Conservation (phyloP, 2,888 invertebrate species). For the Papilio demoleus region DNA sequence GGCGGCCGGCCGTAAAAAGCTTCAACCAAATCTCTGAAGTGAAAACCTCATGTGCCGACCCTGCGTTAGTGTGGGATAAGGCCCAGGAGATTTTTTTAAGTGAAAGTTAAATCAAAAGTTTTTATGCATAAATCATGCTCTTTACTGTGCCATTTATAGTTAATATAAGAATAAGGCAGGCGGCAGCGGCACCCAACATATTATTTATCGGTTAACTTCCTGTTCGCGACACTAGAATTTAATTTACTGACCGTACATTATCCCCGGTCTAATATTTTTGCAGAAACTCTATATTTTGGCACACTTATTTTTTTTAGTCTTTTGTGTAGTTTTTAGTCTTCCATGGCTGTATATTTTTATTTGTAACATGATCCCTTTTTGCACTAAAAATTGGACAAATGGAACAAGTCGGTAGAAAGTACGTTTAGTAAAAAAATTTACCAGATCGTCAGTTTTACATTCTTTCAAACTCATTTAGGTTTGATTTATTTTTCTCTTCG, state of each 20-base stretch:
- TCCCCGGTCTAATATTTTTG: not conserved
- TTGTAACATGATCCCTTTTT: too few species aligned
- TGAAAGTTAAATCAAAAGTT: not conserved
- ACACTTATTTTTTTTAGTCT: not conserved
- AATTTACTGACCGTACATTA: not conserved
- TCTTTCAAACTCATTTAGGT: too few species aligned
- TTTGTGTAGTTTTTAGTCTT: not conserved
- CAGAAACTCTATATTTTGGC: not conserved
- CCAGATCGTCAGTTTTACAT: not conserved
- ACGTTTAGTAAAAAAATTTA: not conserved
- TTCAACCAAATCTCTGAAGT: too few species aligned
- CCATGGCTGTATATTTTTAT: not conserved
- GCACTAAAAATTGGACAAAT: too few species aligned
- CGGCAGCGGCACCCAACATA: not conserved
- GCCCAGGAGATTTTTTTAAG: too few species aligned
- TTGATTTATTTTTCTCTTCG: not conserved
- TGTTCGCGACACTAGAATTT: constrained; percentile 1
- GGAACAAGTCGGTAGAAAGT: too few species aligned
- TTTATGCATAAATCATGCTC: not conserved
- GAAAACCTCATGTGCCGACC: too few species aligned
- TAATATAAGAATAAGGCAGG: not conserved
- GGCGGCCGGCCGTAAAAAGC: too few species aligned
- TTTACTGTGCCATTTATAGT: not conserved
- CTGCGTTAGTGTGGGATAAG: too few species aligned
- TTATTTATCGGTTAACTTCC: constrained; percentile 22